Evolutionary conservation across 2,797 vertebrate genomes (phyloP), one percentile per base, ranked within the genome.

Genomic region (Hylomyscus alleni): DNA sequence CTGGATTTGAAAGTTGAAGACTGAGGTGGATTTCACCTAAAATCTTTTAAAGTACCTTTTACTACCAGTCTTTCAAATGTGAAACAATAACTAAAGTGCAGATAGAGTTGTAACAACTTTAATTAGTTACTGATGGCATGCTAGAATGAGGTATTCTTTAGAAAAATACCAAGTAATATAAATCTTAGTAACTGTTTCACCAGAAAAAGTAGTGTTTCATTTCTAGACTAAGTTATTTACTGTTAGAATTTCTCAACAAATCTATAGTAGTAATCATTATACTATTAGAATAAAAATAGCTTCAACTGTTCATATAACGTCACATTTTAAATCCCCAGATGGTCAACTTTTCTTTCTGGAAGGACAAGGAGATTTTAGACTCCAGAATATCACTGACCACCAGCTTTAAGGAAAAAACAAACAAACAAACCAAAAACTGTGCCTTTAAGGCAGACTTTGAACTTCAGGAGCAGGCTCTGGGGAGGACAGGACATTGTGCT

Each of bases 241-340:
- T 84, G 73, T 54, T 76, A 80, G 22, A 95, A 90, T 91, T 95
- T 94, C 73, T 93, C 77, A 90, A 93, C 65, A 84, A 72, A 80
- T 54, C 6, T 86, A 8, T 31, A 93, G 44, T 67, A 54, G 34
- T 86, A 4, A 78, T 76, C 62, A 87, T 37, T 34, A 78, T 1
- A 69, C 34, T 67, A 82, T 34, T 34, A 73, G 73, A 6, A 83
- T 56, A 91, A 93, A 95, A 85, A 84, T 10, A 93, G n/a, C 22
- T 92, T 81, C 75, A 76, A 73, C 75, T 44, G 3, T 84, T 52
- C 62, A 67, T 22, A 85, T 13, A 69, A 86, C 26, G 7, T 52
- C 34, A 12, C 34, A 69, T 26, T 69, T 1, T 67, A 22, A 50
- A 34, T 86, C 31, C 44, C 62, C 8, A 86, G 62, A 22, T 69